These are phyloP conservation scores for Frankliniella intonsa DNA, from an alignment of 2,888 invertebrate species.

Conservation along the genomic window DNA sequence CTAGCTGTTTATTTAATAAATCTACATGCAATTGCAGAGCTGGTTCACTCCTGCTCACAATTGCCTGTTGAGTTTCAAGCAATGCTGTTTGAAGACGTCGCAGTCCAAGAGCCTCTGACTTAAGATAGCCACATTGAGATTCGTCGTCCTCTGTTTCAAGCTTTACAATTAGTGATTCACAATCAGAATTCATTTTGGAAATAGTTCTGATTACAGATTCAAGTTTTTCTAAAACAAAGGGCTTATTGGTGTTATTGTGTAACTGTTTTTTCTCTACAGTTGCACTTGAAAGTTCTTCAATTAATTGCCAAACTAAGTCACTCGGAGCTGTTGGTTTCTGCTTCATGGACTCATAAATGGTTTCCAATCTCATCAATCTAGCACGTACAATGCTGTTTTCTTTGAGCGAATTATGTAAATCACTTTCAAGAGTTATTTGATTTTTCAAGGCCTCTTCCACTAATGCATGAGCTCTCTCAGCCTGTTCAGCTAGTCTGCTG, in stretches of 20 bases:
- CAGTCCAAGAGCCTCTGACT: conserved; percentile 8
- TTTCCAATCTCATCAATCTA: not conserved
- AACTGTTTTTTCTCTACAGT: not conserved
- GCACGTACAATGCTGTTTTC: not conserved
- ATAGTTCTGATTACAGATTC: not conserved
- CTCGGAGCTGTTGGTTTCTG: not conserved
- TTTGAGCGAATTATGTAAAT: not conserved
- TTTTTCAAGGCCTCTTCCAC: not conserved
- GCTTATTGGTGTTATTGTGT: not conserved
- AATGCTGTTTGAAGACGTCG: not conserved
- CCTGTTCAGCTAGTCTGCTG: not conserved
- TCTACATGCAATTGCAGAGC: not conserved
- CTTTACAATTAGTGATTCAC: not conserved
- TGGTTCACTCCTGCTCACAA: not conserved
- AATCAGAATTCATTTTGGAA: not conserved
- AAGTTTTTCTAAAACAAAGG: not conserved
- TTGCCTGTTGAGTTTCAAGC: not conserved
- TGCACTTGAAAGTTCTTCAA: not conserved
- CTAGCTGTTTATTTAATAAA: not conserved
- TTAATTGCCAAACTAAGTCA: not conserved
- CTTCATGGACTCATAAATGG: not conserved
- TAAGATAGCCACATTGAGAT: not conserved
- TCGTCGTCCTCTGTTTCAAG: not conserved
- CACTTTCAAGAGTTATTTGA: not conserved
- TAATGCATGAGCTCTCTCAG: not conserved